Conservation (phyloP, 2,888 invertebrate genomes). For the Caenorhabditis sp. region DNA sequence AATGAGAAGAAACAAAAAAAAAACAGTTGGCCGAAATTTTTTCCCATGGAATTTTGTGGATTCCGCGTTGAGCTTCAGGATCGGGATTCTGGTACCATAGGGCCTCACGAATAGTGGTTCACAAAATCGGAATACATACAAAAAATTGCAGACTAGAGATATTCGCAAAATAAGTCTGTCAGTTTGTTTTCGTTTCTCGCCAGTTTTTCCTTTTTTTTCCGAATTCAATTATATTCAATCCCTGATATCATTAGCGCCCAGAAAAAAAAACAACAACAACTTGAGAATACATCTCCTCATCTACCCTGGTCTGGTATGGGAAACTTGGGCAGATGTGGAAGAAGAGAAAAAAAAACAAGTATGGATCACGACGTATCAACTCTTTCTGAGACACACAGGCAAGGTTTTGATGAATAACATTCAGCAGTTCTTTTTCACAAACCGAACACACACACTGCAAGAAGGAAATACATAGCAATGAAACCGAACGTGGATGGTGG, state of each 20-base stretch:
- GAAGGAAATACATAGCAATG: background rate
- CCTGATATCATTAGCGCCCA: slow-evolving; percentile 13
- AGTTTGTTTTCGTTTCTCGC: background rate
- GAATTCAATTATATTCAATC: slow-evolving; percentile 13
- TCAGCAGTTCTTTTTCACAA: background rate
- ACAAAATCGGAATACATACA: no score
- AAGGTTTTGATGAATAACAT: slow-evolving; percentile 14
- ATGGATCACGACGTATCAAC: no score
- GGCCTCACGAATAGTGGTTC: no score
- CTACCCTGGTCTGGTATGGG: slow-evolving; percentile 5
- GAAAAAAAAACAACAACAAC: no score
- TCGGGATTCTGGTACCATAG: no score
- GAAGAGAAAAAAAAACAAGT: background rate
- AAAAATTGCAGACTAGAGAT: no score
- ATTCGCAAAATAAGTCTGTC: no score
- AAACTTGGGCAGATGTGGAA: background rate
- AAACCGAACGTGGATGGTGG: background rate
- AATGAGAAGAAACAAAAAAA: background rate
- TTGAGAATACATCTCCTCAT: background rate
- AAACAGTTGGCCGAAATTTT: background rate
- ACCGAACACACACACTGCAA: slow-evolving; percentile 6
- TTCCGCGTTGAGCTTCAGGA: no score
- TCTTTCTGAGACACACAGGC: background rate
- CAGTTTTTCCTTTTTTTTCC: background rate
- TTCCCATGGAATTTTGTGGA: background rate